These are phyloP conservation scores for Tachina lurida DNA, from an alignment of 2,888 invertebrate species.

Conservation along the genomic window DNA sequence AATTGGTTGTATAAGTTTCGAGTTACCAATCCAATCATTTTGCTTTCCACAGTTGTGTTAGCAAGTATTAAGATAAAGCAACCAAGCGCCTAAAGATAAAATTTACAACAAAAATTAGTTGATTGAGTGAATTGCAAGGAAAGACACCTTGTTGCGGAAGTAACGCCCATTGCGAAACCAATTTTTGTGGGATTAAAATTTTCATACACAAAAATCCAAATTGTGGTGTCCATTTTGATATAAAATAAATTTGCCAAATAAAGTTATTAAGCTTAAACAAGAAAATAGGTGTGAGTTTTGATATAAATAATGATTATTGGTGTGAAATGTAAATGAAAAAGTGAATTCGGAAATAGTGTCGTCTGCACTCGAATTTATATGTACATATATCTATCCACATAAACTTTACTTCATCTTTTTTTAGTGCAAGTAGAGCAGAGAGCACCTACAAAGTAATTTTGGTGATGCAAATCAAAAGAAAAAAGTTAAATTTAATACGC, in stretches of 20 bases:
- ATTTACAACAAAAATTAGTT: constrained; percentile 71
- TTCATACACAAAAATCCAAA: constrained; percentile 37
- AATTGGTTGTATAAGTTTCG: neutral
- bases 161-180: constrained; percentile 54
- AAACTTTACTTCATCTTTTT: constrained; percentile 20
- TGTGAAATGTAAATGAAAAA: constrained; percentile 24
- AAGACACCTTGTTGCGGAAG: constrained; percentile 54
- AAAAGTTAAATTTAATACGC: constrained; percentile 9
- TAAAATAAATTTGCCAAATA: constrained; percentile 34
- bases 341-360: constrained; percentile 60
- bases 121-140: constrained; percentile 71
- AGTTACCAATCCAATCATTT: constrained; percentile 5
- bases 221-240: constrained; percentile 25
- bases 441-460: constrained; percentile 40
- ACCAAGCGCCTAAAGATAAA: constrained; percentile 40
- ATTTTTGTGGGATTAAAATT: constrained; percentile 57
- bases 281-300: constrained; percentile 38
- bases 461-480: constrained; percentile 22
- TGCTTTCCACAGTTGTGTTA: constrained; percentile 30
- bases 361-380: constrained; percentile 53
- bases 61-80: constrained; percentile 5
- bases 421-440: constrained; percentile 56
- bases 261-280: neutral
- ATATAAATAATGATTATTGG: neutral
- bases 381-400: constrained; percentile 31